Conservation (phyloP, 1,140 invertebrate species). For the Caenorhabditis latens region DNA sequence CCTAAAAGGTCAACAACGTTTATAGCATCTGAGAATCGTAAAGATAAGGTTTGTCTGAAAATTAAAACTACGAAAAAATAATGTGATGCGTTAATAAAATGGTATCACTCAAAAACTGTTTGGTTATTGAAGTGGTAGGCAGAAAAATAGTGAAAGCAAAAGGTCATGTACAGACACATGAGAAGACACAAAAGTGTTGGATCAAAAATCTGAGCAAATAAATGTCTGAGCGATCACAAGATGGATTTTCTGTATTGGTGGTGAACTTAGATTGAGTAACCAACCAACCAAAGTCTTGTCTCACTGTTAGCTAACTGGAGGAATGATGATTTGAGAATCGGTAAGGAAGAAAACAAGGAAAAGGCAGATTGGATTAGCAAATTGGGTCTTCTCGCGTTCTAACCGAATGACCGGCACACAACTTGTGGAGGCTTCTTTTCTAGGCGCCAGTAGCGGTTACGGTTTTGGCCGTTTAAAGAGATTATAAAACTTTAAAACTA, state of each 20-base stretch:
- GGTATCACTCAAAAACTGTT: slow-evolving; percentile 1
- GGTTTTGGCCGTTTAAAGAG: slow-evolving; percentile 1
- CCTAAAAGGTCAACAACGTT: neutral
- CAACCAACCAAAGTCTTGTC: no score
- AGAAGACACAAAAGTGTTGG: neutral
- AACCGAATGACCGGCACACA: slow-evolving; percentile 13
- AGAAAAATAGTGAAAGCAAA: neutral
- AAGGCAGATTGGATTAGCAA: slow-evolving; percentile 39
- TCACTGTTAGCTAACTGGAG: neutral
- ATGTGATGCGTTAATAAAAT: slow-evolving; percentile 16
- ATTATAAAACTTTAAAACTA: slow-evolving; percentile 51
- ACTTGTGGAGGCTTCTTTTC: slow-evolving; percentile 5
- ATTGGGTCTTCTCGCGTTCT: slow-evolving; percentile 32
- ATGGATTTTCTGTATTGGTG: neutral
- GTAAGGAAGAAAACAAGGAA: neutral
- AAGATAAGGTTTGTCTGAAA: slow-evolving; percentile 22
- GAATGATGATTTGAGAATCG: neutral
- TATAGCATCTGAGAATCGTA: neutral
- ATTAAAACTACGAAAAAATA: neutral
- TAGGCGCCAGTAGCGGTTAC: slow-evolving; percentile 16
- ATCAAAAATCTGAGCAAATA: slow-evolving; percentile 46
- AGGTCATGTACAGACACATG: slow-evolving; percentile 9
- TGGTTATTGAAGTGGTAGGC: slow-evolving; percentile 4
- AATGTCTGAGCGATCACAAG: neutral
- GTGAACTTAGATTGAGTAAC: neutral